Conservation (phyloP, 2,888 invertebrate genomes). For the Gnatocerus cornutus region DNA sequence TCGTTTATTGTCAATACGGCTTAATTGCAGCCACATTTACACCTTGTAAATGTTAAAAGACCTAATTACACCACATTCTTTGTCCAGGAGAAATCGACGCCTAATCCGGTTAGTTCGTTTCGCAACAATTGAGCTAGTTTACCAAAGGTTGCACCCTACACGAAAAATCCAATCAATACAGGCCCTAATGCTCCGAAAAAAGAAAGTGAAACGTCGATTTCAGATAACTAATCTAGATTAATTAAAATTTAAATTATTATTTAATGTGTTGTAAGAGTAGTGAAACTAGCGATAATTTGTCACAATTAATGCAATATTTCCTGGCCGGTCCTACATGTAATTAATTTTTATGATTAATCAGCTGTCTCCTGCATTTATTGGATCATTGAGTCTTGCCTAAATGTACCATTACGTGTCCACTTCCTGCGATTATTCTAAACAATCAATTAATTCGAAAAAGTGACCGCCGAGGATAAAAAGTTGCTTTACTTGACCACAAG, state of each 20-base stretch:
- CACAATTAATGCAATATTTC: conserved; percentile 23
- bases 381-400: conserved; percentile 16
- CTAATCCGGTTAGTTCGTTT: conserved; percentile 32
- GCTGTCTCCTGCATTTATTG: conserved; percentile 35
- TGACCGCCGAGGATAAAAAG: not conserved
- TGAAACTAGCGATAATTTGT: conserved; percentile 29
- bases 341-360: conserved; percentile 42
- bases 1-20: conserved; percentile 42
- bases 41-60: conserved; percentile 32
- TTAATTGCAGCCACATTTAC: conserved; percentile 41
- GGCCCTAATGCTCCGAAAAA: not conserved
- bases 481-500: not conserved
- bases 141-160: conserved; percentile 1
- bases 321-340: conserved; percentile 25
- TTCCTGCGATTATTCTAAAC: conserved; percentile 26
- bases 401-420: conserved; percentile 19
- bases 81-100: conserved; percentile 34
- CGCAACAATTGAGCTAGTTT: conserved; percentile 35
- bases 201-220: not conserved
- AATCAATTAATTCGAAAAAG: conserved; percentile 14
- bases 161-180: not conserved
- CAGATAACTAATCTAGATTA: conserved; percentile 4
- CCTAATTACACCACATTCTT: conserved; percentile 41
- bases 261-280: conserved; percentile 19
- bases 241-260: conserved; percentile 31